These are phyloP conservation scores for Orius insidiosus DNA, from an alignment of 1,140 invertebrate species.

Conservation along the genomic window DNA sequence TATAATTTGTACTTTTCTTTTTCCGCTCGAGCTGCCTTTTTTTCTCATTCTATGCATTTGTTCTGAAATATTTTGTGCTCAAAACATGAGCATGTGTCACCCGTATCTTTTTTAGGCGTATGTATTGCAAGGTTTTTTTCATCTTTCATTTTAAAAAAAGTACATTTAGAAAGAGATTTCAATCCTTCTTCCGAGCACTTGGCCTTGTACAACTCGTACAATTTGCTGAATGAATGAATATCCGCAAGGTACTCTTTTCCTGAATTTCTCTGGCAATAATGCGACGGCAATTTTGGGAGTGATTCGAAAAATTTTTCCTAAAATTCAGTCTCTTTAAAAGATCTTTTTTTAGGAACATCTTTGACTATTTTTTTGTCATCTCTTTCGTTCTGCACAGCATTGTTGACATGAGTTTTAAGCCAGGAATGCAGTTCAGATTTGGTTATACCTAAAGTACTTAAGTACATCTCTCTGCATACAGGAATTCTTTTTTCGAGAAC, in stretches of 20 bases:
- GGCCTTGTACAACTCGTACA: background rate
- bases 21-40: too few species aligned
- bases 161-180: background rate
- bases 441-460: background rate
- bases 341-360: background rate
- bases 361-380: background rate
- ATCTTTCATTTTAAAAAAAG: background rate
- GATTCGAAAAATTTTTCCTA: too few species aligned
- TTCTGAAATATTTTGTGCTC: slow-evolving; percentile 1
- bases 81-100: slow-evolving; percentile 14
- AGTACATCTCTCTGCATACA: background rate
- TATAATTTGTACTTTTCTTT: too few species aligned
- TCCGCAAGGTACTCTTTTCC: background rate
- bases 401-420: too few species aligned
- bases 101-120: slow-evolving; percentile 16
- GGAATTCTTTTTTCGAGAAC: too few species aligned
- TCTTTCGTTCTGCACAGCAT: background rate
- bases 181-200: background rate
- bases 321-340: background rate
- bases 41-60: too few species aligned
- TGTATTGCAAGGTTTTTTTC: slow-evolving; percentile 13
- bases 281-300: too few species aligned
- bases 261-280: too few species aligned
- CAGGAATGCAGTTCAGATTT: background rate
- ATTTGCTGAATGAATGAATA: background rate